phyloP scores from a whole-genome alignment of 23 tunicate species.

The Ciona savignyi region DNA sequence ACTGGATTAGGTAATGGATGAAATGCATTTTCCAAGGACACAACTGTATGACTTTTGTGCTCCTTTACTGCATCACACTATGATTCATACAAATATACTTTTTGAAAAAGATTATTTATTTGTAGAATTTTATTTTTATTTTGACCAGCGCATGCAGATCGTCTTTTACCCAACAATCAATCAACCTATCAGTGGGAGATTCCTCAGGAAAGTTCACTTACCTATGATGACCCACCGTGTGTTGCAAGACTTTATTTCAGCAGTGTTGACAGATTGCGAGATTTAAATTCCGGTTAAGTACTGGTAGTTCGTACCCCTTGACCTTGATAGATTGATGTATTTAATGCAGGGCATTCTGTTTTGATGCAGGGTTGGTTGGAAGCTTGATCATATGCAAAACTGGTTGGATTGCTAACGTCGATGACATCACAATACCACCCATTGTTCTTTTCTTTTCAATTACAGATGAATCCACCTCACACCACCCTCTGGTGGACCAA shows the following conservation, averaged over 20 bases:
- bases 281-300: constrained; percentile 10
- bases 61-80: no score
- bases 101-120: no score
- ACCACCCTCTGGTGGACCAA: no score
- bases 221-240: constrained; percentile 18
- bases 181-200: constrained; percentile 3
- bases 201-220: constrained; percentile 8
- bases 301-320: no score
- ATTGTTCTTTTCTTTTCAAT: constrained; percentile 4
- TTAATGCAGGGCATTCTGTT: no score
- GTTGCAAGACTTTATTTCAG: constrained; percentile 10
- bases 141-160: not conserved
- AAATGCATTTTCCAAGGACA: no score
- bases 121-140: not conserved
- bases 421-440: not conserved
- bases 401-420: constrained; percentile 12
- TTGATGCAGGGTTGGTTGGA: constrained; percentile 11
- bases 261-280: not conserved
- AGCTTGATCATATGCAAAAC: constrained; percentile 11
- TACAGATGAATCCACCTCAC: constrained; percentile 2
- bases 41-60: no score
- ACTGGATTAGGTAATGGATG: no score
- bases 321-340: no score
- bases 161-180: not conserved
- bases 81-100: no score